Evolutionary conservation across 2,888 invertebrate genomes (phyloP), one percentile per base, ranked within the genome.

Genomic region (Nymphalis c-album): DNA sequence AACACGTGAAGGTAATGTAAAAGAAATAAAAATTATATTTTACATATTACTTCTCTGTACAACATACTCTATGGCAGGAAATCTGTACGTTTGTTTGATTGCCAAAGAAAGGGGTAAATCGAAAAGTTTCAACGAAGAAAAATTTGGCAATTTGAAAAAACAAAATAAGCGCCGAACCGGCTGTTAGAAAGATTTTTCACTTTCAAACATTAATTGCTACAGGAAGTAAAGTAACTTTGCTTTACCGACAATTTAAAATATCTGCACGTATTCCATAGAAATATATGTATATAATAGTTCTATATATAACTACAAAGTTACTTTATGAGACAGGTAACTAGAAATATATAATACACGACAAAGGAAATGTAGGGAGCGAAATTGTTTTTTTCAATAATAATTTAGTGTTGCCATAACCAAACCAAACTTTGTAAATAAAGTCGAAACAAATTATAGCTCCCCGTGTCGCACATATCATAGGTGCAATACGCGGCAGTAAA

Each of bases 401-500:
- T 82, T 78, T 82, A 86, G 78, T 82, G 80, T 80, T 76, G 77
- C 81, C 75, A 85, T 85, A 84, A 85, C 79, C 79, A 75, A 84
- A 85, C 79, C 79, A 75, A 92, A 92, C 82, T 92, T 91, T 88
- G 82, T 85, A 86, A 89, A 92, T 91, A 91, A 91, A 90, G 86
- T 83, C 83, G 80, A 86, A 86, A 88, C 84, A 88, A 87, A 88
- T 89, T 86, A 86, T 84, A 73, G 69, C 73, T 73, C 81, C 82
- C 83, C 79, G 82, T 80, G 81, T 73, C 75, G 76, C 85, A 90
- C 88, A 91, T 90, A 90, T 92, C 91, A 91, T 90, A 91, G 88
- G 91, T 91, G 90, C 87, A 91, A 88, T 89, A 85, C 86, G 77
- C 72, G 85, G 84, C 81, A 85, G 85, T 91, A 91, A 91, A 90